Percentiles rank a stretch among this genome's conserved stretches.
Conservation (phyloP, 37 sponge, comb jelly and placozoan genomes). For the Agelas oroides region DNA sequence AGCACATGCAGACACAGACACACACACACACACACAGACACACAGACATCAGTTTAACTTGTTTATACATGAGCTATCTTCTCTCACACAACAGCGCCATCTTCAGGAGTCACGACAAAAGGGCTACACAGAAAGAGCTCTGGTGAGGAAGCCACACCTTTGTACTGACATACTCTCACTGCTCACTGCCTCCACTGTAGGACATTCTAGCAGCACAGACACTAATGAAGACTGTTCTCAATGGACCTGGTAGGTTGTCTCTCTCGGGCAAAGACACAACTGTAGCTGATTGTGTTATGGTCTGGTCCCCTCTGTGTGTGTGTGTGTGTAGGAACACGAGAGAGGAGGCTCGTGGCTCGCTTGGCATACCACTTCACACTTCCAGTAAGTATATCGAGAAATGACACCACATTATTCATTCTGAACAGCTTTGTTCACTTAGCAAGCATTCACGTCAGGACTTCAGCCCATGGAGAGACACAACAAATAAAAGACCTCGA, state of each 20-base stretch:
- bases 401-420: too few relatives aligned
- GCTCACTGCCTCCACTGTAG: slow-evolving; percentile 14
- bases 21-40: not conserved
- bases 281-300: not conserved
- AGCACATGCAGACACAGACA: not conserved
- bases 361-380: slow-evolving; percentile 71
- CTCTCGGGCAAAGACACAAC: too few relatives aligned
- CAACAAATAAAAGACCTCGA: too few relatives aligned
- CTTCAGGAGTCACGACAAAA: slow-evolving; percentile 43
- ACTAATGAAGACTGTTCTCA: slow-evolving; percentile 72
- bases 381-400: slow-evolving; percentile 28
- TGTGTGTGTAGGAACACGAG: slow-evolving; percentile 80
- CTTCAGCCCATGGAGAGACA: too few relatives aligned
- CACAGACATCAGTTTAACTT: too few relatives aligned
- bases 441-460: too few relatives aligned
- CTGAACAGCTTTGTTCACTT: too few relatives aligned
- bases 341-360: slow-evolving; percentile 63
- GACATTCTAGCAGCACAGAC: slow-evolving; percentile 76
- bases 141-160: slow-evolving; percentile 50
- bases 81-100: not conserved
- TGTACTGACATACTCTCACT: not conserved
- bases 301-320: not conserved
- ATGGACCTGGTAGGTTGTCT: slow-evolving; percentile 81
- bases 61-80: not conserved
- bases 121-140: slow-evolving; percentile 59